Conservation (phyloP, 2,797 vertebrate species). For the Natrix natrix region DNA sequence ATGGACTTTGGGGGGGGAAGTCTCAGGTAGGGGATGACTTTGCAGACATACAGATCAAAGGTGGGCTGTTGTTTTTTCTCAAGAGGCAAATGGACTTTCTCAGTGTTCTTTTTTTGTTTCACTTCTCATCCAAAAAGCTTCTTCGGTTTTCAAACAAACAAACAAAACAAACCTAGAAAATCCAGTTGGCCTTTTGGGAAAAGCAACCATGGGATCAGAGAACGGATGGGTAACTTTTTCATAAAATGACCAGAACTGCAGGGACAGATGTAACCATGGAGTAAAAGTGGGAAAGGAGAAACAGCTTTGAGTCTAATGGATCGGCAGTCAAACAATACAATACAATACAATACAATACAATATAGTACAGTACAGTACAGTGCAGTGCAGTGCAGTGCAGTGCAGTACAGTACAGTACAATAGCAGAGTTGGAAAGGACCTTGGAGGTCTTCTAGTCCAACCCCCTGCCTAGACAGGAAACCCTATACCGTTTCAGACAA, state of each 20-base stretch:
- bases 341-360: too few relatives aligned
- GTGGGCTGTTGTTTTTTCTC: neutral
- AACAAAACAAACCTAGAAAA: neutral
- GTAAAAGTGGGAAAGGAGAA: neutral
- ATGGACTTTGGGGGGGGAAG: neutral
- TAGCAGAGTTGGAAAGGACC: too few relatives aligned
- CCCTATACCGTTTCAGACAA: too few relatives aligned
- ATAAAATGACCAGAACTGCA: neutral
- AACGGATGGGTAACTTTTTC: neutral
- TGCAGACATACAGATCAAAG: neutral
- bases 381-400: too few relatives aligned
- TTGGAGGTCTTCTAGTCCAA: too few relatives aligned
- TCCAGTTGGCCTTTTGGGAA: neutral
- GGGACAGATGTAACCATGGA: too few relatives aligned
- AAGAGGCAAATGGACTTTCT: neutral
- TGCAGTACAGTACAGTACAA: too few relatives aligned
- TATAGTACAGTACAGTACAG: rapidly evolving
- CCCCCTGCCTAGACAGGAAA: too few relatives aligned
- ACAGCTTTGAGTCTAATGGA: neutral
- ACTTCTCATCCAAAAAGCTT: neutral
- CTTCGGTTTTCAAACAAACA: neutral
- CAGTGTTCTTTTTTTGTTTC: neutral
- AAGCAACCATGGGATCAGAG: neutral
- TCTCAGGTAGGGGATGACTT: too few relatives aligned
- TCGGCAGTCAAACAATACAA: neutral